Percentiles rank a stretch among this genome's conserved stretches.
Conservation (phyloP, 2,113 vertebrate species). For the Rallus limicola region DNA sequence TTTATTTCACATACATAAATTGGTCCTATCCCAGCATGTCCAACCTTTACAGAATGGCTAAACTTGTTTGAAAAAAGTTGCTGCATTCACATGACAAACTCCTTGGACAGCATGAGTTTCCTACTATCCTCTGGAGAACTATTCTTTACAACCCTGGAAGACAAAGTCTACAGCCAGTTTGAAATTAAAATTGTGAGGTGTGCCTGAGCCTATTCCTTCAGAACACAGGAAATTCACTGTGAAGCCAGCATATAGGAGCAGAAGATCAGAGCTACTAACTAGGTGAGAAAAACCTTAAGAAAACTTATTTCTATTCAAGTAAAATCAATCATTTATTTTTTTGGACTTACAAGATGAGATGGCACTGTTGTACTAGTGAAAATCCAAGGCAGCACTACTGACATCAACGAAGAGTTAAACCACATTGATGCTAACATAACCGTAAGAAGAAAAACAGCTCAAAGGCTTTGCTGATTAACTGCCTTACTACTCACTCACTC, state of each 20-base stretch:
- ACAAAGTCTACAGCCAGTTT: background rate
- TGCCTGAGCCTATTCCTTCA: background rate
- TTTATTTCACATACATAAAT: background rate
- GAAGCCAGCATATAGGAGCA: background rate
- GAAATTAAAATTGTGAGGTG: background rate
- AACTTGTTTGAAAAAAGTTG: background rate
- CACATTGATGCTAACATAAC: background rate
- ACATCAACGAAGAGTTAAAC: background rate
- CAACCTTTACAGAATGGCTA: background rate
- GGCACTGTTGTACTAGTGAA: background rate
- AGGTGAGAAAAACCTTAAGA: background rate
- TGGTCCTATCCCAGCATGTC: background rate
- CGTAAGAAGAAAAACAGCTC: background rate
- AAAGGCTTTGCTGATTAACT: background rate
- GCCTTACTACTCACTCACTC: background rate
- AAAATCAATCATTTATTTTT: background rate
- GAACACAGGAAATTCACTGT: background rate
- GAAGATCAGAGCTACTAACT: background rate
- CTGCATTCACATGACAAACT: background rate
- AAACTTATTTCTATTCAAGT: background rate
- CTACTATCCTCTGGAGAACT: background rate
- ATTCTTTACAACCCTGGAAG: background rate
- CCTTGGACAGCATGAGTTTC: background rate
- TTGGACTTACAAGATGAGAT: background rate
- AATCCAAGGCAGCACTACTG: background rate